These are phyloP conservation scores for Prolemur simus DNA, from an alignment of 2,113 vertebrate species.

Conservation along the genomic window DNA sequence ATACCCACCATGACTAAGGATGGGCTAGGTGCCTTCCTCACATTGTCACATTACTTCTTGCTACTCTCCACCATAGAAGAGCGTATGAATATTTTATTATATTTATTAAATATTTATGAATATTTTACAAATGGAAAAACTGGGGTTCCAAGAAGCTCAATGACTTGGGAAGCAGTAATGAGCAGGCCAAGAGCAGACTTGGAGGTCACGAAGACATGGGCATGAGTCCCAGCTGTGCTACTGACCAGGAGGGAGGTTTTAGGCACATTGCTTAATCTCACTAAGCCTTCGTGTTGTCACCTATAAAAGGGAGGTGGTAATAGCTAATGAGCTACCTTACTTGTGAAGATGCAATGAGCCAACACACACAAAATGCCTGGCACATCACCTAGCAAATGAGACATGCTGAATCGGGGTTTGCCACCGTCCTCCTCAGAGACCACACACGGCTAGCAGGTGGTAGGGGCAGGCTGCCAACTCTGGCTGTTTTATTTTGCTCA, in stretches of 20 bases:
- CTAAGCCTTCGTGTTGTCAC: neutral
- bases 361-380: neutral
- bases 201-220: neutral
- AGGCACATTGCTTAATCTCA: neutral
- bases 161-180: neutral
- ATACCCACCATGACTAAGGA: accelerated
- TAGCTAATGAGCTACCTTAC: neutral
- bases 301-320: neutral
- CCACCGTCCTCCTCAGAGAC: neutral
- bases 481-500: neutral
- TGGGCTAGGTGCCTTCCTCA: no score
- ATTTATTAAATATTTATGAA: neutral
- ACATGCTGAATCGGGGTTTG: neutral
- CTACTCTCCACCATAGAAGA: neutral
- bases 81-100: neutral
- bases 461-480: neutral
- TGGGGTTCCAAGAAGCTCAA: neutral
- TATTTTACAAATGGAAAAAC: neutral
- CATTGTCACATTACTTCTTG: neutral
- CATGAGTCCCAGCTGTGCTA: neutral
- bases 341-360: neutral
- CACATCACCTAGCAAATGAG: neutral
- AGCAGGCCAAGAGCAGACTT: neutral
- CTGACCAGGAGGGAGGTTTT: neutral
- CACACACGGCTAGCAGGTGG: neutral